Percentiles rank a stretch among this genome's conserved stretches.
These are phyloP conservation scores for Rosalia funebris DNA, from an alignment of 2,888 invertebrate genomes.

Conservation along the genomic window DNA sequence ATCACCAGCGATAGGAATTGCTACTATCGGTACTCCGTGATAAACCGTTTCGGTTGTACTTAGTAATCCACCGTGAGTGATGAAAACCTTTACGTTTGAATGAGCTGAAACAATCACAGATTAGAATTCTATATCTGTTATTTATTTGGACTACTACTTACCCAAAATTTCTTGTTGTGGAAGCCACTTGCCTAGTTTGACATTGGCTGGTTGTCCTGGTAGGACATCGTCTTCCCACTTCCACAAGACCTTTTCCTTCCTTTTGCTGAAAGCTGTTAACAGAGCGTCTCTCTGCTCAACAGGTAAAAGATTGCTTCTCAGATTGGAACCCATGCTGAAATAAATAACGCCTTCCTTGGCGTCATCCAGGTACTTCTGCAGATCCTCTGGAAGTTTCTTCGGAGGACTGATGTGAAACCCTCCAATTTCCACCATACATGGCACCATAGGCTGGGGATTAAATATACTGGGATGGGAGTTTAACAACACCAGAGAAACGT, in stretches of 20 bases:
- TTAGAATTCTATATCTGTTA: neutral
- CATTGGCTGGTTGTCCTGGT: constrained; percentile 77
- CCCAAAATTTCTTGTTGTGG: constrained; percentile 68
- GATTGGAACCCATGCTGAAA: constrained; percentile 71
- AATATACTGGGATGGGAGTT: constrained; percentile 66
- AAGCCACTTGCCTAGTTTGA: constrained; percentile 77
- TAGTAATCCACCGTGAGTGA: constrained; percentile 31
- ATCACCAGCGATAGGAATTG: constrained; percentile 34
- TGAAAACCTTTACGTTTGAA: constrained; percentile 34
- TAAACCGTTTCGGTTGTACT: constrained; percentile 35
- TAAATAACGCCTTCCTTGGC: constrained; percentile 68
- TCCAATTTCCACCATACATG: constrained; percentile 69
- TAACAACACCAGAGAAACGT: constrained; percentile 50
- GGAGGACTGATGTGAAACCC: constrained; percentile 63
- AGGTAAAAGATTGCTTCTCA: constrained; percentile 68
- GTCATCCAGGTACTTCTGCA: constrained; percentile 66
- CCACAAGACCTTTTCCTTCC: constrained; percentile 68
- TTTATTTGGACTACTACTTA: constrained; percentile 32
- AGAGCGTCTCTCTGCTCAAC: constrained; percentile 66
- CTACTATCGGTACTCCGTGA: constrained; percentile 35
- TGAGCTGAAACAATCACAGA: constrained; percentile 14
- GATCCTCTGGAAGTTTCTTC: constrained; percentile 59
- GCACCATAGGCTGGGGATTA: constrained; percentile 65
- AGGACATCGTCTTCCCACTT: constrained; percentile 65
- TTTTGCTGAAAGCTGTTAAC: constrained; percentile 67